Conservation (phyloP, 2,797 vertebrate species). For the Moxostoma hubbsi region DNA sequence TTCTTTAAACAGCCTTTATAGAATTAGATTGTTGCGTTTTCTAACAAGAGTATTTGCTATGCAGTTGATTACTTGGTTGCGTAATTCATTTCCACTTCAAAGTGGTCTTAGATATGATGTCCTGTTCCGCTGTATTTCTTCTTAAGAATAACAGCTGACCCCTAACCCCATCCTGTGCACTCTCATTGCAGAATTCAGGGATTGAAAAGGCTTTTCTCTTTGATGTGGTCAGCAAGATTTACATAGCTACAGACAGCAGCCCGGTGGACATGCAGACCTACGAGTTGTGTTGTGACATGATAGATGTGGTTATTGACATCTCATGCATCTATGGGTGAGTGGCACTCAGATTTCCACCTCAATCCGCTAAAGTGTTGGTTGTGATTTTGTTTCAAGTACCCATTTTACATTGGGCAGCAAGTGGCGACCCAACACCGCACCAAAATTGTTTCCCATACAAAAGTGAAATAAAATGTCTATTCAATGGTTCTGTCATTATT, state of each 20-base stretch:
- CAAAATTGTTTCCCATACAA: too few relatives aligned
- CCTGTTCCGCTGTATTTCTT: conserved; percentile 9
- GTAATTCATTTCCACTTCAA: conserved; percentile 36
- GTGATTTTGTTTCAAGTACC: too few relatives aligned
- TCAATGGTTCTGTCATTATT: too few relatives aligned
- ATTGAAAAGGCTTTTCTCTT: conserved; percentile 93
- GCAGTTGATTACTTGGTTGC: conserved; percentile 27
- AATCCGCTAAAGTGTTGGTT: not conserved
- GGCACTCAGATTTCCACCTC: not conserved
- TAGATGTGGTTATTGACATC: conserved; percentile 93
- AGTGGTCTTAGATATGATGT: conserved; percentile 24
- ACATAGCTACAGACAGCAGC: conserved; percentile 91
- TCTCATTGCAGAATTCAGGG: conserved; percentile 81
- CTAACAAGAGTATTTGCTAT: conserved; percentile 28
- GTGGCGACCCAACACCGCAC: too few relatives aligned
- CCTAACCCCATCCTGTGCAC: conserved; percentile 12
- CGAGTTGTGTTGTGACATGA: conserved; percentile 94
- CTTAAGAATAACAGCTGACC: conserved; percentile 4
- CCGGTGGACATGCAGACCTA: conserved; percentile 95
- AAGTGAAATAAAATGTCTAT: too few relatives aligned
- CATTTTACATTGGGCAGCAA: too few relatives aligned
- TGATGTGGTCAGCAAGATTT: conserved; percentile 95
- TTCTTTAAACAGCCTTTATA: too few relatives aligned
- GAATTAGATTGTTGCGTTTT: conserved; percentile 11
- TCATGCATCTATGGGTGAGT: conserved; percentile 94